Percentiles rank a stretch among this genome's conserved stretches.
These are phyloP conservation scores for Haemorhous mexicanus DNA, from an alignment of 2,113 vertebrate genomes.

Conservation along the genomic window DNA sequence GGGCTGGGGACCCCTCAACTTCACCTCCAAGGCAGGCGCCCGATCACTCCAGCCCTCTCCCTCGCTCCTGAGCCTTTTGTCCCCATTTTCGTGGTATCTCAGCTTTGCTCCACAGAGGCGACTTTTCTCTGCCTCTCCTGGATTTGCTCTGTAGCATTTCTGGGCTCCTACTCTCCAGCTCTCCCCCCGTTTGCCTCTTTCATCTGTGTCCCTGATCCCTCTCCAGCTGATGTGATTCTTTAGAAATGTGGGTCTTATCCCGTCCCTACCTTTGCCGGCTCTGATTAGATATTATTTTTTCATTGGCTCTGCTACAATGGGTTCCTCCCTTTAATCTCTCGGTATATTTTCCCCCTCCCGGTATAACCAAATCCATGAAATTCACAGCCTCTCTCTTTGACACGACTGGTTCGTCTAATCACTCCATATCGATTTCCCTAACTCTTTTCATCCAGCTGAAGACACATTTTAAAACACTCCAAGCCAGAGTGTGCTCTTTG, in stretches of 20 bases:
- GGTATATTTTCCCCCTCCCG: conserved; percentile 46
- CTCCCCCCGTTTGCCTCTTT: conserved; percentile 23
- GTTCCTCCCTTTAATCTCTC: conserved; percentile 55
- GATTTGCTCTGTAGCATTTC: conserved; percentile 20
- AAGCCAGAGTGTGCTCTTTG: conserved; percentile 83
- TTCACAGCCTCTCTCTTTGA: conserved; percentile 65
- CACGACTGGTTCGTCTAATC: conserved; percentile 82
- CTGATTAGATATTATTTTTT: conserved; percentile 69
- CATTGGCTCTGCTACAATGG: conserved; percentile 65
- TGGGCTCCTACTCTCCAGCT: conserved; percentile 1
- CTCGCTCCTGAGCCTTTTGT: conserved; percentile 9
- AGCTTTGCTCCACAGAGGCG: conserved; percentile 12
- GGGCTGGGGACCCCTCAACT: not conserved
- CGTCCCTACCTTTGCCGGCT: conserved; percentile 48
- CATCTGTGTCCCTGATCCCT: conserved; percentile 19
- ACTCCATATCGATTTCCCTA: conserved; percentile 88
- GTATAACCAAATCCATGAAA: conserved; percentile 72
- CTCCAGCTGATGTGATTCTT: conserved; percentile 46
- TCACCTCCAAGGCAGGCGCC: not conserved
- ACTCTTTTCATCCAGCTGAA: conserved; percentile 87
- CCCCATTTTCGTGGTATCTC: conserved; percentile 24
- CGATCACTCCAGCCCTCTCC: not conserved
- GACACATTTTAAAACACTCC: conserved; percentile 87
- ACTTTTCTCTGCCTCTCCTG: conserved; percentile 32
- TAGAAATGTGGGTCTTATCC: conserved; percentile 51